phyloP scores from a whole-genome alignment of 2,113 vertebrate genomes.

The Alethe diademata region DNA sequence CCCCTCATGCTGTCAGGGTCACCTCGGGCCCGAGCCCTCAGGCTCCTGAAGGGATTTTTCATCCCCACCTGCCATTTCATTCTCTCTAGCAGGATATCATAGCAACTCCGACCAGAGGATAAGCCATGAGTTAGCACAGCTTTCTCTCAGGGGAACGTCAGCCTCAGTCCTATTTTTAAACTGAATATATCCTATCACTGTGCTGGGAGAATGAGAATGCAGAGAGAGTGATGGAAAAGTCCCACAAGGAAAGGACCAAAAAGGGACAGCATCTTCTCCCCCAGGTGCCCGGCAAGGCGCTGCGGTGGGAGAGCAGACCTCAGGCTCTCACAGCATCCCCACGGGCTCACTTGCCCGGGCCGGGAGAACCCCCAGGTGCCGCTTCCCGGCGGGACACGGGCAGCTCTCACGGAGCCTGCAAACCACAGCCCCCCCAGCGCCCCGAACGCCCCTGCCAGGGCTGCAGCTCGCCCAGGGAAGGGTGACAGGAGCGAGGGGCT shows the following conservation, averaged over 20 bases:
- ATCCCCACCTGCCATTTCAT: not conserved
- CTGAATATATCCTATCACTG: not conserved
- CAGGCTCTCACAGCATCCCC: fast-evolving
- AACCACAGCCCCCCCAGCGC: not conserved
- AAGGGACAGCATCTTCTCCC: not conserved
- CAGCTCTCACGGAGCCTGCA: fast-evolving
- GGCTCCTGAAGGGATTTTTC: not conserved
- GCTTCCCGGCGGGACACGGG: not conserved
- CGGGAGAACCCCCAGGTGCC: fast-evolving
- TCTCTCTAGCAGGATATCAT: not conserved
- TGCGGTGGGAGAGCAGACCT: fast-evolving
- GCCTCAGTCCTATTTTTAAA: constrained; percentile 58
- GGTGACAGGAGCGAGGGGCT: not conserved
- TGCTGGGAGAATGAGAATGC: not conserved
- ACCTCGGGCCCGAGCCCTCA: not conserved
- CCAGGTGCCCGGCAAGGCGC: fast-evolving
- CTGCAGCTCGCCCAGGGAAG: not conserved
- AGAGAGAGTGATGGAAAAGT: not conserved
- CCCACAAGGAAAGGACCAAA: not conserved
- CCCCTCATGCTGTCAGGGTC: not conserved
- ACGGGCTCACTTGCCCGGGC: fast-evolving
- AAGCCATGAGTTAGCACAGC: constrained; percentile 48
- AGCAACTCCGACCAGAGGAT: not conserved
- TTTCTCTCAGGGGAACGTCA: constrained; percentile 33
- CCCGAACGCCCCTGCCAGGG: not conserved